Conservation (phyloP, 2,888 invertebrate species). For the Caenorhabditis uteleia region DNA sequence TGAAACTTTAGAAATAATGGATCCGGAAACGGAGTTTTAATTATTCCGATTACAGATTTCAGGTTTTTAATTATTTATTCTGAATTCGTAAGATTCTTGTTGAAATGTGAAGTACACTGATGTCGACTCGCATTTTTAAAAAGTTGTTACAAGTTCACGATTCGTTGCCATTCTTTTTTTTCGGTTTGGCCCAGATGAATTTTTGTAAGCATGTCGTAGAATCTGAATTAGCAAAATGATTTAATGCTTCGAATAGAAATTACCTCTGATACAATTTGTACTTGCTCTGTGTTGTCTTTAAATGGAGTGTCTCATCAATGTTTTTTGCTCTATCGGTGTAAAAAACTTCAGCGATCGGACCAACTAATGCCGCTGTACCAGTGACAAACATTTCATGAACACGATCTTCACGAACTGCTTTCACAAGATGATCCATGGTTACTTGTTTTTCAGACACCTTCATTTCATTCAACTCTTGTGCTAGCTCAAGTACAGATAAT, state of each 20-base stretch:
- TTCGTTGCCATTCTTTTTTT: constrained; percentile 25
- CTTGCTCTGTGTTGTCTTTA: constrained; percentile 75
- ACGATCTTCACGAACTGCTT: constrained; percentile 81
- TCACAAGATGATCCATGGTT: constrained; percentile 83
- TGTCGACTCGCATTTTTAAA: too few species aligned
- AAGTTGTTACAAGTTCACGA: constrained; percentile 16
- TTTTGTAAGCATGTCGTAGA: constrained; percentile 81
- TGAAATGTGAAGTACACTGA: too few species aligned
- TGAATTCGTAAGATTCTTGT: too few species aligned
- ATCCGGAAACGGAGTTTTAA: too few species aligned
- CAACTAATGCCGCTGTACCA: constrained; percentile 93
- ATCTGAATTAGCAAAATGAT: constrained; percentile 52
- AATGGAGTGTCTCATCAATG: constrained; percentile 72
- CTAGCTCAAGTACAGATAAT: constrained; percentile 83
- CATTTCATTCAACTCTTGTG: constrained; percentile 83
- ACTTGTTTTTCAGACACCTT: constrained; percentile 80
- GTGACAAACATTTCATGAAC: constrained; percentile 94
- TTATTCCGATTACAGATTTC: too few species aligned
- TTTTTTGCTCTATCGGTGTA: constrained; percentile 74
- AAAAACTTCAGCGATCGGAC: constrained; percentile 85
- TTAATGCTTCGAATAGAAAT: neutral
- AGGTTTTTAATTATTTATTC: too few species aligned
- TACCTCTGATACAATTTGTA: constrained; percentile 79
- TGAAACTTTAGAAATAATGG: too few species aligned
- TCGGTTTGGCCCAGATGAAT: constrained; percentile 75